Evolutionary conservation across 1,140 invertebrate genomes (phyloP).

Genomic region (Daktulosphaira vitifoliae): DNA sequence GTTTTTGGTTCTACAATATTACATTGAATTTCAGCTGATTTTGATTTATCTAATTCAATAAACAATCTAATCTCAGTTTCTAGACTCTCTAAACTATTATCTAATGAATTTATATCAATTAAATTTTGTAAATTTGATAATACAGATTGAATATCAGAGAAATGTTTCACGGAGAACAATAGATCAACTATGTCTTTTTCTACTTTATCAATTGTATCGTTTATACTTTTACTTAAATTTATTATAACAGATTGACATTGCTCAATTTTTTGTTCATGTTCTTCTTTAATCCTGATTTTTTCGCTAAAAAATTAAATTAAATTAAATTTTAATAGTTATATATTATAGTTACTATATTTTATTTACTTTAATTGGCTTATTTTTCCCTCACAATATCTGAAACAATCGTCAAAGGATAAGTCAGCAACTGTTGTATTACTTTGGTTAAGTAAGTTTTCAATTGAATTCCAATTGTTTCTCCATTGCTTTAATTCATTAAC

Average conservation of each 20-base stretch:
- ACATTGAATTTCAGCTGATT: background rate
- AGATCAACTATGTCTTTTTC: background rate
- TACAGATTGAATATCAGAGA: background rate
- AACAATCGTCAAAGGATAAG: slow-evolving; percentile 37
- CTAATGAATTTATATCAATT: background rate
- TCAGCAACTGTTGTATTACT: slow-evolving; percentile 52
- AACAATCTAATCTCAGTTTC: background rate
- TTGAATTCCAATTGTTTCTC: slow-evolving; percentile 56
- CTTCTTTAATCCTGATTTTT: slow-evolving; percentile 3
- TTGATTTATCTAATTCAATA: slow-evolving; percentile 1
- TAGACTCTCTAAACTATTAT: background rate
- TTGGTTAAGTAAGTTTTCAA: slow-evolving; percentile 57
- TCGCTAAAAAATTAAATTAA: slow-evolving; percentile 46
- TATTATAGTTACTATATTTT: no score
- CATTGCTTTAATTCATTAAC: slow-evolving; percentile 51
- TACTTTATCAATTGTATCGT: background rate
- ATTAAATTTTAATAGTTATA: no score
- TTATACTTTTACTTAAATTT: background rate
- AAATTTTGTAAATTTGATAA: slow-evolving; percentile 2
- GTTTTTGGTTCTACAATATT: background rate
- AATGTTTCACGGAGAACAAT: background rate
- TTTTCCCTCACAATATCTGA: background rate
- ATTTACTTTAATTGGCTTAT: slow-evolving; percentile 36
- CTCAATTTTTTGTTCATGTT: slow-evolving; percentile 21
- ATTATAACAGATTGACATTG: background rate